These are phyloP conservation scores for Callionymus lyra DNA, from an alignment of 2,113 vertebrate genomes.

Conservation along the genomic window DNA sequence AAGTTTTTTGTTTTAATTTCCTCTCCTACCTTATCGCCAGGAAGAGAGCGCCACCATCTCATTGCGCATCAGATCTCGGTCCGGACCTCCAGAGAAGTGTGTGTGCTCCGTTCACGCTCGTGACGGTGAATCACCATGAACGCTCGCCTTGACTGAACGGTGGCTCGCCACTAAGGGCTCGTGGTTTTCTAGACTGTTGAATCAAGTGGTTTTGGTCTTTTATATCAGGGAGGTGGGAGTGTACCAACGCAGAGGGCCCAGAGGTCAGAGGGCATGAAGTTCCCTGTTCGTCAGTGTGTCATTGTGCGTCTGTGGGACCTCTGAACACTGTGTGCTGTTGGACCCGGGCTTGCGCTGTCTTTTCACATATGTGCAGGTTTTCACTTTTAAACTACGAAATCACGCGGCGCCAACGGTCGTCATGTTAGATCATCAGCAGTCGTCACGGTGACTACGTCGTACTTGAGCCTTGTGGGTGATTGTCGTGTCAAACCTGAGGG, in stretches of 20 bases:
- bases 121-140: too few relatives aligned
- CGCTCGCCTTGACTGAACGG: slow-evolving; percentile 8
- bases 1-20: too few relatives aligned
- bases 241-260: slow-evolving; percentile 43
- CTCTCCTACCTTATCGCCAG: too few relatives aligned
- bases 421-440: slow-evolving; percentile 50
- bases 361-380: slow-evolving; percentile 39
- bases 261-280: too few relatives aligned
- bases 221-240: slow-evolving; percentile 38
- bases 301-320: slow-evolving; percentile 64
- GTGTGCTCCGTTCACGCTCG: too few relatives aligned
- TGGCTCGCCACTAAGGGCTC: slow-evolving; percentile 34
- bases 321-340: slow-evolving; percentile 60
- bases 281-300: slow-evolving; percentile 65
- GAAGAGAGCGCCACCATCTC: too few relatives aligned
- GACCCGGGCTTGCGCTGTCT: slow-evolving; percentile 52
- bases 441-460: slow-evolving; percentile 54
- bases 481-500: slow-evolving; percentile 44
- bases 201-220: slow-evolving; percentile 28
- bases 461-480: slow-evolving; percentile 46
- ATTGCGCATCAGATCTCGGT: too few relatives aligned
- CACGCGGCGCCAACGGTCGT: slow-evolving; percentile 24
- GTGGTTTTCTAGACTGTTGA: slow-evolving; percentile 23
- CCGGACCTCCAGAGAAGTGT: too few relatives aligned
- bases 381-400: slow-evolving; percentile 19